A percentile compares a stretch with the other conserved stretches of the same genome.
Conservation (phyloP, 1,140 invertebrate genomes). For the Drosophila ananassae region DNA sequence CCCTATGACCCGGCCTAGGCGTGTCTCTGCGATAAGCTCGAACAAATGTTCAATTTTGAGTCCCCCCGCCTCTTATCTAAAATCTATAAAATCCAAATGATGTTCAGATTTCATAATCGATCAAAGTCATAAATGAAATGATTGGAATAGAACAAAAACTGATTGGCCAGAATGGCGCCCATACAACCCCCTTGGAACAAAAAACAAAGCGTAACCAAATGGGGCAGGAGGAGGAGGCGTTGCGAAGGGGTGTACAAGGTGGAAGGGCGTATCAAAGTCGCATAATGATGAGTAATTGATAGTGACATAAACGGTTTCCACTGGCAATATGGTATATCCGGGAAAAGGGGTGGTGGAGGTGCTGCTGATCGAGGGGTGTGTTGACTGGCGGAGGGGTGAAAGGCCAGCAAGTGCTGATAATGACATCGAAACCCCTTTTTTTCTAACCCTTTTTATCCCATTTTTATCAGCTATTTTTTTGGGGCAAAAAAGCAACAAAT, state of each 20-base stretch:
- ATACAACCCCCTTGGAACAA: conserved; percentile 47
- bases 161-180: conserved; percentile 46
- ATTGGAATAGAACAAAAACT: conserved; percentile 42
- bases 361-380: conserved; percentile 12
- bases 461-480: conserved; percentile 60
- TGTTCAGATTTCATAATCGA: conserved; percentile 76
- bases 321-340: conserved; percentile 44
- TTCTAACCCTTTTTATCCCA: conserved; percentile 20
- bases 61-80: conserved; percentile 25
- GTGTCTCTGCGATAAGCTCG: conserved; percentile 30
- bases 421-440: conserved; percentile 50
- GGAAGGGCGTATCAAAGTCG: conserved; percentile 54
- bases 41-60: conserved; percentile 71
- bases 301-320: conserved; percentile 70
- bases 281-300: conserved; percentile 83
- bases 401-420: conserved; percentile 69
- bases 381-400: conserved; percentile 20
- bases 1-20: conserved; percentile 17
- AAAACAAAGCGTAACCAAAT: conserved; percentile 44
- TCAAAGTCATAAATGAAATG: conserved; percentile 81
- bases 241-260: conserved; percentile 22
- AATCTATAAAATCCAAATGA: conserved; percentile 60
- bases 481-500: conserved; percentile 52
- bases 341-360: conserved; percentile 20
- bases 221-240: conserved; percentile 2